These are phyloP conservation scores for Callitettix versicolor DNA, from an alignment of 1,140 invertebrate species.

Conservation along the genomic window DNA sequence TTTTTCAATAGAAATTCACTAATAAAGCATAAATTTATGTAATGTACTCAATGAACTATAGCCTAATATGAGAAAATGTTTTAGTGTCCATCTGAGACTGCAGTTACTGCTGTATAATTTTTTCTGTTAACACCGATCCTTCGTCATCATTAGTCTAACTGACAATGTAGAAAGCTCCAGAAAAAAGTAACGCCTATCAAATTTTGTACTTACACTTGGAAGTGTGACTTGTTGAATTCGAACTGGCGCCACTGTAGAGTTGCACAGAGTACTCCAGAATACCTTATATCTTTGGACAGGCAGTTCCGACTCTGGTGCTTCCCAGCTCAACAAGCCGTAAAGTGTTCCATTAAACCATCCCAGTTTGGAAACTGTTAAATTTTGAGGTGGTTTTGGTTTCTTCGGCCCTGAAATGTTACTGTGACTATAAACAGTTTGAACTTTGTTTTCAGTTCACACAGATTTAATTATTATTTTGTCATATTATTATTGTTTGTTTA, in stretches of 20 bases:
- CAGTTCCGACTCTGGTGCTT: slow-evolving; percentile 49
- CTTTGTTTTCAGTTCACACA: neutral
- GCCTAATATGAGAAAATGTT: too few species aligned
- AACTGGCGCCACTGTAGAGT: neutral
- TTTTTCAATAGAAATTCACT: too few species aligned
- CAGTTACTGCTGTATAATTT: too few species aligned
- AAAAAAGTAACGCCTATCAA: neutral
- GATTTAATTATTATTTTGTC: slow-evolving; percentile 10
- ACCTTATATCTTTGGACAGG: slow-evolving; percentile 42
- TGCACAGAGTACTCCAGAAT: slow-evolving; percentile 6
- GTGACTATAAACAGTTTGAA: neutral
- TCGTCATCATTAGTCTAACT: too few species aligned
- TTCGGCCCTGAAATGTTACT: slow-evolving; percentile 42
- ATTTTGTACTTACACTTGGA: neutral
- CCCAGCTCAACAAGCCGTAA: slow-evolving; percentile 46
- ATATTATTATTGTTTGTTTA: neutral
- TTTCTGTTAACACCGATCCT: too few species aligned
- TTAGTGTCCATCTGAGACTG: too few species aligned
- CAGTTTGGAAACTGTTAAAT: slow-evolving; percentile 44
- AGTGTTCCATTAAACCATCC: slow-evolving; percentile 39
- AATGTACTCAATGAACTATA: too few species aligned
- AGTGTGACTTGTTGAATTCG: slow-evolving; percentile 6
- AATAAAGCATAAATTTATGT: too few species aligned
- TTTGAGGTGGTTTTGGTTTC: slow-evolving; percentile 49
- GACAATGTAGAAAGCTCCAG: neutral